Base-by-base conservation (phyloP, 2,113 vertebrate genomes). In the Clupea harengus region DNA sequence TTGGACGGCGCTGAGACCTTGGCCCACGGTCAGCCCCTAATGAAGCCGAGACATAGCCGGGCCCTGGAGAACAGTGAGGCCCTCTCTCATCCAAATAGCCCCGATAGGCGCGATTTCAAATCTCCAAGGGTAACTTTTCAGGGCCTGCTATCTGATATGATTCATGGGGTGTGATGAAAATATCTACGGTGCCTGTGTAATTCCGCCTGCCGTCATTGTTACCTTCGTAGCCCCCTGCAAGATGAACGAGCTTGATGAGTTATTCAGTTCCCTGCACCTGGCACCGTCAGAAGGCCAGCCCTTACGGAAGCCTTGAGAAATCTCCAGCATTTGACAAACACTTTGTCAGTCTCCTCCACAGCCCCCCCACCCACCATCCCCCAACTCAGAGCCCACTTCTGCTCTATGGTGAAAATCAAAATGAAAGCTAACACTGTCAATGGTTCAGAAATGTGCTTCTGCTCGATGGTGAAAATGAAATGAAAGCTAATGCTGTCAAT, bases 221-320 rank as follows among this genome's bases (percentile, higher is more conserved):
- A 89, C 83, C 46, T 32, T 89, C 86, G 90, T 86, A 92, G 87
- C 91, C 82, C 88, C 88, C 81, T 18, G 90, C 88, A 94, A 94
- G 93, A 94, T 90, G 91, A 91, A 94, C 92, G 93, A 94, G 90
- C 91, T 91, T 92, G 92, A 92, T 91, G 90, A 93, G 90, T 91
- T 93, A 90, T 92, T 94, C 86, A 86, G 91, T 94, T 95, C 90
- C 82, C 88, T 52, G 78, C 88, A 88, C 92, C 92, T 92, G 92
- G 92, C 85, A 92, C 92, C 91, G 60, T 64, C 60, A 64, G 60
- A 25, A 82, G 85, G 22, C 32, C 10, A 75, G 22, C 47, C 87
- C 92, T 92, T 91, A 92, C 85, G 78, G 89, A 87, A 90, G 89
- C 89, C 89, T 86, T 86, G 91, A 93, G 91, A 94, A 93, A 88